These are phyloP conservation scores for Ceratosolen fusciceps DNA, from an alignment of 1,140 invertebrate species.

Conservation along the genomic window DNA sequence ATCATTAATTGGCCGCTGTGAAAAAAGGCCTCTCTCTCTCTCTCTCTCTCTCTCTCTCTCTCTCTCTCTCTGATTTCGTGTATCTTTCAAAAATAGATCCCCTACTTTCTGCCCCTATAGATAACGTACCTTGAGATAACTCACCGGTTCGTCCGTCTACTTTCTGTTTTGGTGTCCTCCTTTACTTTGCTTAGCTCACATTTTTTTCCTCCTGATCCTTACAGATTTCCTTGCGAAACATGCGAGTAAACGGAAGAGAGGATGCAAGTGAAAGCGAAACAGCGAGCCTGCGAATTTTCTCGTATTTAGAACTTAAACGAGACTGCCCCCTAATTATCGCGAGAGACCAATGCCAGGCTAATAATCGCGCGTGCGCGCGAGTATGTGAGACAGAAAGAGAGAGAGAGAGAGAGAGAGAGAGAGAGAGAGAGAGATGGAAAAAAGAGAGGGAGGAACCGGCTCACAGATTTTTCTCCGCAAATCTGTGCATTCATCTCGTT, in stretches of 20 bases:
- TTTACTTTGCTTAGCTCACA: not conserved
- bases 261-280: not conserved
- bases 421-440: not conserved
- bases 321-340: conserved; percentile 45
- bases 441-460: not conserved
- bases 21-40: not conserved
- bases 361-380: conserved; percentile 28
- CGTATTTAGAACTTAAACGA: conserved; percentile 38
- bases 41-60: not conserved
- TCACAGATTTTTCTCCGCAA: conserved; percentile 37
- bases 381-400: not conserved
- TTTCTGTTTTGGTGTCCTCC: not conserved
- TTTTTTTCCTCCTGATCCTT: conserved; percentile 29
- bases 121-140: conserved; percentile 27
- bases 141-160: not conserved
- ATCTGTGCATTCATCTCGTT: conserved; percentile 7
- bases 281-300: conserved; percentile 29
- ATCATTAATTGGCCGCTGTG: not conserved
- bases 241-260: not conserved
- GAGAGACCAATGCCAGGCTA: conserved; percentile 42
- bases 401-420: not conserved
- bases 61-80: too few relatives aligned
- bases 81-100: conserved; percentile 25
- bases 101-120: not conserved
- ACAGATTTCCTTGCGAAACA: not conserved